Percentiles rank a stretch among this genome's conserved stretches.
phyloP scores from a whole-genome alignment of 2,888 invertebrate genomes.

The Globia sparganii region DNA sequence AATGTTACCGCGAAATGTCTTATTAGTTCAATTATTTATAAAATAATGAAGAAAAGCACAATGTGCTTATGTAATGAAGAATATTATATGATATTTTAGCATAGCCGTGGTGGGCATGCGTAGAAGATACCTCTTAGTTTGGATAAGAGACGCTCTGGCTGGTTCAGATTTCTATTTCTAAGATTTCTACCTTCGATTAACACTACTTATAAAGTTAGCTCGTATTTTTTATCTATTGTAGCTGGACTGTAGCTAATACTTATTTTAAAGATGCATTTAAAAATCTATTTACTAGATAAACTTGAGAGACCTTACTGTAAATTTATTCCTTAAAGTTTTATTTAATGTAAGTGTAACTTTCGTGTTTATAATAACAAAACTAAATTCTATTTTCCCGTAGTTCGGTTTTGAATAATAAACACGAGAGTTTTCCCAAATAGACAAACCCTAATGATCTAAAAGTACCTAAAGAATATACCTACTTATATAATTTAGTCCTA shows the following conservation, averaged over 20 bases:
- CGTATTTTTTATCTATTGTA: constrained; percentile 55
- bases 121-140: constrained; percentile 46
- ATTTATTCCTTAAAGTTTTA: constrained; percentile 20
- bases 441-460: constrained; percentile 18
- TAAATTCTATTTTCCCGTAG: constrained; percentile 40
- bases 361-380: constrained; percentile 22
- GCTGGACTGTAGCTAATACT: constrained; percentile 51
- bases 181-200: constrained; percentile 63
- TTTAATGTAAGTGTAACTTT: background rate
- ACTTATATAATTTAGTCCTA: constrained; percentile 56
- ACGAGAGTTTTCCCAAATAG: constrained; percentile 26
- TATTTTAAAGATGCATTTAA: constrained; percentile 58
- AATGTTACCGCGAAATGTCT: constrained; percentile 65
- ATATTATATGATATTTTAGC: constrained; percentile 47
- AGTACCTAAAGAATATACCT: constrained; percentile 25
- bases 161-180: constrained; percentile 73
- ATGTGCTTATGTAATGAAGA: constrained; percentile 50
- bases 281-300: constrained; percentile 52
- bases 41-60: constrained; percentile 49
- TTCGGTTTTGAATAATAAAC: constrained; percentile 27
- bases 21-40: constrained; percentile 67
- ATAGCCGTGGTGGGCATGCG: constrained; percentile 53
- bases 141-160: constrained; percentile 73
- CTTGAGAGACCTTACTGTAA: constrained; percentile 48
- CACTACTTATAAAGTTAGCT: constrained; percentile 53